A percentile compares a stretch with the other conserved stretches of the same genome.
These are phyloP conservation scores for Coregonus ussuriensis DNA, from an alignment of 2,797 vertebrate species.

Conservation along the genomic window DNA sequence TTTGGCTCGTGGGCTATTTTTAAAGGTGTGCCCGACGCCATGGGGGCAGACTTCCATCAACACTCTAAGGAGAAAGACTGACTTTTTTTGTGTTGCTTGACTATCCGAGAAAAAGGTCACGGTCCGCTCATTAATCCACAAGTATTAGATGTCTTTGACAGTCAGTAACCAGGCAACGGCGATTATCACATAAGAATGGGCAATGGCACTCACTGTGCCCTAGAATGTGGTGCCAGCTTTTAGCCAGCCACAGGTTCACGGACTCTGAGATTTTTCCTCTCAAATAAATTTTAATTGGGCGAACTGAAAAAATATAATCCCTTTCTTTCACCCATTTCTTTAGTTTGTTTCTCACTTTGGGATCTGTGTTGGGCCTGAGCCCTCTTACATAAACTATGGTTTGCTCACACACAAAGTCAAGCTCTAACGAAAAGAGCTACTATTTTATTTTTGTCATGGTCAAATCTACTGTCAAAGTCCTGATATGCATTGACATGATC, in stretches of 20 bases:
- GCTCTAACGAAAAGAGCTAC: background rate
- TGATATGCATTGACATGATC: constrained; percentile 59
- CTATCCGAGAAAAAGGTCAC: constrained; percentile 35
- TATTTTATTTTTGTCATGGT: constrained; percentile 41
- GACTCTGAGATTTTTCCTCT: constrained; percentile 34
- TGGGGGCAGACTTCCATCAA: constrained; percentile 37
- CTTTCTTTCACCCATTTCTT: constrained; percentile 24
- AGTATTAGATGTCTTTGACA: constrained; percentile 49
- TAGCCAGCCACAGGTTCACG: constrained; percentile 22
- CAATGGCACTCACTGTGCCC: constrained; percentile 29
- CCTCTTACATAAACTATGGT: constrained; percentile 16
- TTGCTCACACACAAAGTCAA: constrained; percentile 30
- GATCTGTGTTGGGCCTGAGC: constrained; percentile 18
- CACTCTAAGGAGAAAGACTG: constrained; percentile 24
- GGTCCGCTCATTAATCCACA: constrained; percentile 42
- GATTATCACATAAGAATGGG: constrained; percentile 43
- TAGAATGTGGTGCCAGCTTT: constrained; percentile 50
- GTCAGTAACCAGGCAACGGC: constrained; percentile 48
- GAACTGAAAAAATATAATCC: background rate
- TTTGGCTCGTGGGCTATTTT: constrained; percentile 26
- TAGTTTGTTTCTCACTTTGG: constrained; percentile 8
- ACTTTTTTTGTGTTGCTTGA: background rate
- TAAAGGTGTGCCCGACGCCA: constrained; percentile 37
- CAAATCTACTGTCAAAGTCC: constrained; percentile 57
- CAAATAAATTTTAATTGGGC: constrained; percentile 25